A percentile compares a stretch with the other conserved stretches of the same genome.
These are phyloP conservation scores for Acyrthosiphon pisum DNA, from an alignment of 1,140 invertebrate species.

Conservation along the genomic window DNA sequence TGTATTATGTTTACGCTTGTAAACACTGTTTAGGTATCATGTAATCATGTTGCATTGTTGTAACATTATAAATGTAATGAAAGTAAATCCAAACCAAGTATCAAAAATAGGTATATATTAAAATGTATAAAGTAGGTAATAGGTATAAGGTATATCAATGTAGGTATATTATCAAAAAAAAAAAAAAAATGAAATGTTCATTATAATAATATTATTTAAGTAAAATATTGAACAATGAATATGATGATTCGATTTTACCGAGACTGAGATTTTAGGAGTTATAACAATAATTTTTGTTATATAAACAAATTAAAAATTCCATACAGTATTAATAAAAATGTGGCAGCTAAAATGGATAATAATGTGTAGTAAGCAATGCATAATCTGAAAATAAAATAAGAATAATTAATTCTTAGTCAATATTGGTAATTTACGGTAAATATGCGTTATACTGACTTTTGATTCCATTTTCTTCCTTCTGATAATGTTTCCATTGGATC, in stretches of 20 bases:
- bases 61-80: no score
- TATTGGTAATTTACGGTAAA: neutral
- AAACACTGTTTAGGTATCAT: no score
- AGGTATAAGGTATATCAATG: no score
- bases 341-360: neutral
- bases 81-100: no score
- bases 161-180: no score
- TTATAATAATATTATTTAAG: no score
- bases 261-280: neutral
- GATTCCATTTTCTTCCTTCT: conserved; percentile 33
- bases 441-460: conserved; percentile 23
- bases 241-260: neutral
- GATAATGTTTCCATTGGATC: conserved; percentile 44
- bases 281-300: neutral
- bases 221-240: no score
- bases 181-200: no score
- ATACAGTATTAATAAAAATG: neutral
- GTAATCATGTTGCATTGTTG: no score
- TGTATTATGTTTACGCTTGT: no score
- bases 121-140: no score
- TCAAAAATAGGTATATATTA: no score
- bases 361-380: neutral
- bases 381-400: conserved; percentile 26
- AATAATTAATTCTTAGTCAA: neutral
- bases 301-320: neutral